Evolutionary conservation across 2,113 vertebrate species (phyloP).

Genomic region (Pipa parva): DNA sequence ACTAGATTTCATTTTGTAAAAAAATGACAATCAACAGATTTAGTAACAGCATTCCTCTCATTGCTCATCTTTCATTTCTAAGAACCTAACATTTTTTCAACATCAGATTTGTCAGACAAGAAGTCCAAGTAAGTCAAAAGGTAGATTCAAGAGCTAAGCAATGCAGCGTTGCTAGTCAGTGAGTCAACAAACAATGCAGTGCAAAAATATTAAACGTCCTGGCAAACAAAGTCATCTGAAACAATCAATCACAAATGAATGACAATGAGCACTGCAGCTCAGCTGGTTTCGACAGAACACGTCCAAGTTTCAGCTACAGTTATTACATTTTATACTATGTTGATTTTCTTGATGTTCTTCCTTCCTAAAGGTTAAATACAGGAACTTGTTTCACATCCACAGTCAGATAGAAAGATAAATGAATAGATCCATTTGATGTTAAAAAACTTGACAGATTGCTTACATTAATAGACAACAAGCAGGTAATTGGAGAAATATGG

Average conservation of each 20-base stretch:
- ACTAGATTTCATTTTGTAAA: too few species aligned
- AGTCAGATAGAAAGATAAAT: too few species aligned
- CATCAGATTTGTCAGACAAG: conserved; percentile 7
- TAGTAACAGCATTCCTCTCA: background rate
- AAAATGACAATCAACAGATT: background rate
- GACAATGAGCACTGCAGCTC: conserved; percentile 15
- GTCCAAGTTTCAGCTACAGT: conserved; percentile 32
- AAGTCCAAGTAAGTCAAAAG: conserved; percentile 18
- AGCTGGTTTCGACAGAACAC: conserved; percentile 27
- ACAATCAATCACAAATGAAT: conserved; percentile 25
- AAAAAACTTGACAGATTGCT: too few species aligned
- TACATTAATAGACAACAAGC: too few species aligned
- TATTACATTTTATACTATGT: conserved; percentile 15
- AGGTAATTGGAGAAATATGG: too few species aligned
- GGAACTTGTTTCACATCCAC: too few species aligned
- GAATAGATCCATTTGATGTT: too few species aligned
- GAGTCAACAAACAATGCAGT: conserved; percentile 12
- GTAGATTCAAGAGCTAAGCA: conserved; percentile 6
- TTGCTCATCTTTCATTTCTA: background rate
- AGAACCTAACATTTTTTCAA: conserved; percentile 9
- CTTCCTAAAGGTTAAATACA: conserved; percentile 52
- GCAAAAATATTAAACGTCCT: conserved; percentile 25
- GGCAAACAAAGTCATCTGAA: conserved; percentile 17
- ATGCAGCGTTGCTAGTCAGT: conserved; percentile 11
- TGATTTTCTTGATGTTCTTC: background rate